Evolutionary conservation across 92 coral and sea anemone species (phyloP).

Genomic region (Zoanthus sansibaricus): DNA sequence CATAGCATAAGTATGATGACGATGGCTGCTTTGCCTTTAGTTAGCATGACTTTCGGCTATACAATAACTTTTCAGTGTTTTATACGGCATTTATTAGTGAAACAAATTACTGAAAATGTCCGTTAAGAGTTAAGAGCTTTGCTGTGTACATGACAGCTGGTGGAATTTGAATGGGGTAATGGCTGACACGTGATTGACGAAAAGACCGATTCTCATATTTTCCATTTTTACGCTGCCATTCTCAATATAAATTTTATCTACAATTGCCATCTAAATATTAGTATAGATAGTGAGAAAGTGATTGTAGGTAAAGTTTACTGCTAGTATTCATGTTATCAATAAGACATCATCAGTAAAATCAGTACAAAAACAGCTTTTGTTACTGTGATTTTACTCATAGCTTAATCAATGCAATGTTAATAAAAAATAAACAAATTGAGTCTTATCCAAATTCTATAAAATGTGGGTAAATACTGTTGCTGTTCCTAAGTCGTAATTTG

Average conservation of each 20-base stretch:
- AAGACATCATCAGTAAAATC: too few species aligned
- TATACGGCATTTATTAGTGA: background rate
- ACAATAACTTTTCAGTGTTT: background rate
- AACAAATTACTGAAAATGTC: background rate
- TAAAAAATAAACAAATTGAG: background rate
- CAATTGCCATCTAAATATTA: too few species aligned
- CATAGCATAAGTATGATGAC: background rate
- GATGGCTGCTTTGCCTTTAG: background rate
- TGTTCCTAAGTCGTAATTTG: background rate
- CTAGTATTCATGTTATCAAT: too few species aligned
- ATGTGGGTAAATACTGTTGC: background rate
- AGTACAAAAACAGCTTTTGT: too few species aligned
- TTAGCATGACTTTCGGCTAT: background rate
- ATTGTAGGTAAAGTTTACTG: too few species aligned
- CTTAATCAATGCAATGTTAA: background rate
- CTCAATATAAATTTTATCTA: background rate
- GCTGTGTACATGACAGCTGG: slow-evolving; percentile 11
- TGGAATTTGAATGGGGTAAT: slow-evolving; percentile 12
- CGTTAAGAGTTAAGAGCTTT: background rate
- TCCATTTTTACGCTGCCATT: background rate
- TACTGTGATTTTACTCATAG: background rate
- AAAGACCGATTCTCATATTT: background rate
- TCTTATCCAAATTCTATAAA: background rate
- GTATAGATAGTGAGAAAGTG: too few species aligned
- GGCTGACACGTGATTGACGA: background rate